Base-by-base conservation (phyloP, 2,797 vertebrate genomes). In the Onychomys leucogaster region DNA sequence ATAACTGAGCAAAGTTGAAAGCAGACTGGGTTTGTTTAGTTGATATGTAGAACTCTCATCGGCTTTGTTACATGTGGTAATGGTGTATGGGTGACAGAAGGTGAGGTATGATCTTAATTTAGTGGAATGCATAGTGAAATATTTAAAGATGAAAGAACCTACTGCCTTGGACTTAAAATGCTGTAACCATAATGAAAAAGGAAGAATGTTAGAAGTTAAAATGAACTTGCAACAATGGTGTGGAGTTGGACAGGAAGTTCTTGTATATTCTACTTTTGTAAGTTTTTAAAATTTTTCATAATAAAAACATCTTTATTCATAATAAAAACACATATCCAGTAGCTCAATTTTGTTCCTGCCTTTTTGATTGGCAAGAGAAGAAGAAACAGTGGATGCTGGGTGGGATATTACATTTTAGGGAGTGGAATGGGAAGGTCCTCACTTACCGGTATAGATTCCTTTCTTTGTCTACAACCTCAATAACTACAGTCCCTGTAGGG, bases 401-500 rank as follows among this genome's bases (percentile, higher is more conserved):
- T 41, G 46, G 25, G 52, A 25, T 32, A 4, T 17, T 73, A 1
- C 41, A 29, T 10, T 76, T 76, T 46, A 27, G 41, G 85, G 5
- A 32, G 19, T 29, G 5, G 41, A 23, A 21, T 21, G 2, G 27
- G 34, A 6, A 27, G 73, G 19, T 27, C 14, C 75, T 59, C 57
- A 92, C 73, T 76, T 57, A 92, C 92, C 71, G 23, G 89, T 63
- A 92, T 0, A 94, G 27, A 65, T n/a, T 90, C 63, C 2, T 96
- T 2, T 92, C 76, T 55, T 86, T 1, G 8, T 94, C 90, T 19
- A 90, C 7, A 17, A 59, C 1, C 23, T 95, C 23, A 0, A 32
- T 34, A 84, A 82, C 3, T 89, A 95, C 85, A 65, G 94, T 52
- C 11, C 95, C 95, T 2, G 2, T n/a, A 71, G 94, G 94, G 9